Evolutionary conservation across 2,888 invertebrate species (phyloP).

Genomic region (Scaptomyza caliginosa): DNA sequence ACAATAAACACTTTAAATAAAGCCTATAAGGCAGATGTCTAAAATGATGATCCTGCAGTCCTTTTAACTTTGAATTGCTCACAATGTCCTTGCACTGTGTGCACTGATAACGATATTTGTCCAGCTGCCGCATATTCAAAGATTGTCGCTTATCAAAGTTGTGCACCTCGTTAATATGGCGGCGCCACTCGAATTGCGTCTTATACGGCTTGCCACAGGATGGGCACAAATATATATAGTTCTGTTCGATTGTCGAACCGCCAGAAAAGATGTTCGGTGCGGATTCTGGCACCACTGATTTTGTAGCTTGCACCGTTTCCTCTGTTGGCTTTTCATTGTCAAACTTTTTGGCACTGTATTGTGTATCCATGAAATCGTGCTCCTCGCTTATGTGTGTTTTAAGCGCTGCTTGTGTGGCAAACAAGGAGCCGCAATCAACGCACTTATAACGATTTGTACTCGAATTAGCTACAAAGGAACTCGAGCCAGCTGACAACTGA

Average conservation of each 20-base stretch:
- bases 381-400: slow-evolving; percentile 74
- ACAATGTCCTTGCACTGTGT: slow-evolving; percentile 76
- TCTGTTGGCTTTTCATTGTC: slow-evolving; percentile 37
- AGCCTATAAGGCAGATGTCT: slow-evolving; percentile 76
- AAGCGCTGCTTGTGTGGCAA: slow-evolving; percentile 62
- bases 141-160: slow-evolving; percentile 78
- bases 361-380: slow-evolving; percentile 63
- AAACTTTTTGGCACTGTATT: slow-evolving; percentile 38
- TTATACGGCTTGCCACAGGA: slow-evolving; percentile 77
- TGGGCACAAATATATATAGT: slow-evolving; percentile 78
- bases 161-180: slow-evolving; percentile 79
- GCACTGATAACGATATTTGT: slow-evolving; percentile 80
- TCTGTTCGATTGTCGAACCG: slow-evolving; percentile 63
- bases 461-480: neutral
- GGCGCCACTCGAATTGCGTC: slow-evolving; percentile 79
- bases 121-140: slow-evolving; percentile 76
- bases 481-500: neutral
- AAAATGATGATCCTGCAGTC: slow-evolving; percentile 81
- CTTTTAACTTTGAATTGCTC: slow-evolving; percentile 77
- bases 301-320: neutral
- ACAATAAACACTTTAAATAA: slow-evolving; percentile 79
- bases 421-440: slow-evolving; percentile 72
- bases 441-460: slow-evolving; percentile 65
- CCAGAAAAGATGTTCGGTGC: slow-evolving; percentile 10
- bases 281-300: neutral